Conservation (phyloP, 1,140 invertebrate genomes). For the Drosophila parvula region DNA sequence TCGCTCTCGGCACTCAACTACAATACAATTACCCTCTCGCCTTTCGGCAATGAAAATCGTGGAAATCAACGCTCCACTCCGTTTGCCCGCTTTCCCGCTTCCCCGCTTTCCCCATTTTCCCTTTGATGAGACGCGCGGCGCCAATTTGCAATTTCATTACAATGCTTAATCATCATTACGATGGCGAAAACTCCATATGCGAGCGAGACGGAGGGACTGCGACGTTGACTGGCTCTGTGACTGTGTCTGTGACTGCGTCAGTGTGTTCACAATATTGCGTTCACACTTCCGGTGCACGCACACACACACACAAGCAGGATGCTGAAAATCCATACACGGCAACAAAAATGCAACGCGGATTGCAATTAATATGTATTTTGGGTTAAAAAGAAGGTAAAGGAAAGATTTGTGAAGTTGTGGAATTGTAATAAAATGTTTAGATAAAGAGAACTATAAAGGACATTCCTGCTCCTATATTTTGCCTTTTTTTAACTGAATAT, state of each 20-base stretch:
- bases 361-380: neutral
- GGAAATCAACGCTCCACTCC: constrained; percentile 53
- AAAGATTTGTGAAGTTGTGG: rapidly evolving
- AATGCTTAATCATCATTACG: constrained; percentile 81
- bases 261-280: constrained; percentile 70
- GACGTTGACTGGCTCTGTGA: constrained; percentile 9
- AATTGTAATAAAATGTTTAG: neutral
- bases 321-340: constrained; percentile 12
- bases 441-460: too few species aligned
- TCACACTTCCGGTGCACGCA: constrained; percentile 63
- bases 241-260: constrained; percentile 25
- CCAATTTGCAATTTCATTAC: constrained; percentile 81
- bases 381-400: neutral
- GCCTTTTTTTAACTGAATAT: too few species aligned
- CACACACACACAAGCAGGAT: constrained; percentile 20
- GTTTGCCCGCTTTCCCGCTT: too few species aligned
- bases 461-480: too few species aligned
- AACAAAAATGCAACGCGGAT: neutral
- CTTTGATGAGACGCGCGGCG: constrained; percentile 49
- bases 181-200: constrained; percentile 27
- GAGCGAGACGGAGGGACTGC: constrained; percentile 19
- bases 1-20: constrained; percentile 74
- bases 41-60: constrained; percentile 61
- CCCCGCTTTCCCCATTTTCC: too few species aligned
- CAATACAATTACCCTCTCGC: constrained; percentile 70